Evolutionary conservation across 1,140 invertebrate genomes (phyloP), one percentile per base, ranked within the genome.

Genomic region (Gonioctena quinquepunctata): DNA sequence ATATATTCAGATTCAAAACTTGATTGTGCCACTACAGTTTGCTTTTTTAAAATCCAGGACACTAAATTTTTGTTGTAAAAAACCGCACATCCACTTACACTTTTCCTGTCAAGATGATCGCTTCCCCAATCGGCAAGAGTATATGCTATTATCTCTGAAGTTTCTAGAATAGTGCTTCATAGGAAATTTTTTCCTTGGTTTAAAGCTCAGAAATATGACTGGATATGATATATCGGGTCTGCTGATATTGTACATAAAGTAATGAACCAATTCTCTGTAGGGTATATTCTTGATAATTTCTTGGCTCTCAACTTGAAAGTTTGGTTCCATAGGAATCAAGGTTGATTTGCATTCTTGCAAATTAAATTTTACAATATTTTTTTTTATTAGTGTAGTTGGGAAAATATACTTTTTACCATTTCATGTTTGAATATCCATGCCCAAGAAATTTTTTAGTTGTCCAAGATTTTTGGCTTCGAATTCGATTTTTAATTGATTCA

Each of bases 391-490:
- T 18, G 8, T 33, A 3, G 8, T 22, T 61, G 13, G 22, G 6
- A 23, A 4, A 27, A 61, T 61, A 11, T 3, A 28, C 11, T 23
- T 13, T n/a, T 13, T 26, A 16, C 13, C 18, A 3, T 33, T 21
- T 11, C 5, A 11, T 33, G n/a, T 28, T 4, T 13, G 26, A 2
- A 61, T 61, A 11, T 61, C 26, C 66, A 68, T 68, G 0, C 50
- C 54, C 27, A 68, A 25, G 23, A 59, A 68, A 57, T 68, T 60
- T 16, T 54, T 33, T 13, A 68, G 19, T 59, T 68, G 13, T 21
- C 66, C 66, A 13, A 59, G 1, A 60, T 57, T 8, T 57, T 67
- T 67, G 25, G 65, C 52, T 66, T 27, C 19, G 33, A 66, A 57
- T 66, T 60, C 2, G n/a, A 8, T 57, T 57, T 26, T 33, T 22